A percentile compares a stretch with the other conserved stretches of the same genome.
Conservation (phyloP, 2,888 invertebrate species). For the Aleiodes testaceus region DNA sequence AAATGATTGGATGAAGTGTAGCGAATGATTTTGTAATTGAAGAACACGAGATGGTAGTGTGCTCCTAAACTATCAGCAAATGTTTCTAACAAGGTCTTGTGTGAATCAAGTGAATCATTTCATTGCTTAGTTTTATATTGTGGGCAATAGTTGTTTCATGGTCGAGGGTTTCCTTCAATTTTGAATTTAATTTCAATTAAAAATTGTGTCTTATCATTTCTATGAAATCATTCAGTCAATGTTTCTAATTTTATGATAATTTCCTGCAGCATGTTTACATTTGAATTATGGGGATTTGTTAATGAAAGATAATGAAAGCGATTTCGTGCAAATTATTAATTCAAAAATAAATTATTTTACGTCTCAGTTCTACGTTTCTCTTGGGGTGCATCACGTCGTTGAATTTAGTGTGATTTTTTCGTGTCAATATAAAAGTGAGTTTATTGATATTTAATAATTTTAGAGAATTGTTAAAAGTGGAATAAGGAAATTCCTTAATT, state of each 20-base stretch:
- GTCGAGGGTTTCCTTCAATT: not conserved
- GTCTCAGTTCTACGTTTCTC: conserved; percentile 12
- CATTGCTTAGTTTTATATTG: conserved; percentile 8
- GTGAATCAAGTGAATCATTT: not conserved
- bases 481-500: too few relatives aligned
- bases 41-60: conserved; percentile 3
- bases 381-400: not conserved
- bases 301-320: too few relatives aligned
- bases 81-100: conserved; percentile 26
- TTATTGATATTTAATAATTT: too few relatives aligned
- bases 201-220: conserved; percentile 10
- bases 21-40: conserved; percentile 23
- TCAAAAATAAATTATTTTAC: too few relatives aligned
- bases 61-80: conserved; percentile 2
- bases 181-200: not conserved
- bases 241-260: not conserved
- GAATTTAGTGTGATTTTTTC: not conserved
- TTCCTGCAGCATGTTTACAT: not conserved
- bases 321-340: too few relatives aligned
- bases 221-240: not conserved
- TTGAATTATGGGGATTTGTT: too few relatives aligned
- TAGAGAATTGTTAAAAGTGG: too few relatives aligned
- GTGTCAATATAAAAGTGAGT: too few relatives aligned
- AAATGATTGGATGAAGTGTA: conserved; percentile 7
- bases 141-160: not conserved